phyloP scores from a whole-genome alignment of 2,113 vertebrate species.

The Bubalus kerabau region DNA sequence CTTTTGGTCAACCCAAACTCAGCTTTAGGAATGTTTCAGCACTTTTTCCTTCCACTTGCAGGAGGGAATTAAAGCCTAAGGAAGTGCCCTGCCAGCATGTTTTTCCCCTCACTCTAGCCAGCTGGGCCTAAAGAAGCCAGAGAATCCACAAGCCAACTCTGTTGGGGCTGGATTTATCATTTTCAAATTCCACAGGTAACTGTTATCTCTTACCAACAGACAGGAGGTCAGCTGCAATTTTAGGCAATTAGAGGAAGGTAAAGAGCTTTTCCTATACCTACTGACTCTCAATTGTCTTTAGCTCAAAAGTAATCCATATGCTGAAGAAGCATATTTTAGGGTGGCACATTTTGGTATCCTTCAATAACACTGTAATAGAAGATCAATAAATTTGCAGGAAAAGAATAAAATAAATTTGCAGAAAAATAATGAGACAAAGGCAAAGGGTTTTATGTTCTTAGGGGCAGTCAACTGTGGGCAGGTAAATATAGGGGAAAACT shows the following conservation, averaged over 20 bases:
- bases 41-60: neutral
- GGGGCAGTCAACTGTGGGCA: neutral
- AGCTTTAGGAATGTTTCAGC: neutral
- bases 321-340: neutral
- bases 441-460: neutral
- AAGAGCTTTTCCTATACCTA: neutral
- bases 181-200: neutral
- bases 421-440: neutral
- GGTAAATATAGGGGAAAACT: neutral
- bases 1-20: neutral
- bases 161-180: neutral
- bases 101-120: neutral
- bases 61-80: neutral
- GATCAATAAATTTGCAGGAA: neutral
- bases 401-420: neutral
- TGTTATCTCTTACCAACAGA: neutral
- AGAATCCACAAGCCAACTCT: neutral
- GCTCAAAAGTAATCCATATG: neutral
- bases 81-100: neutral
- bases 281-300: neutral
- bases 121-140: neutral
- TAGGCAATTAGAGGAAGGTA: neutral
- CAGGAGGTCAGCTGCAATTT: neutral
- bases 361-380: neutral
- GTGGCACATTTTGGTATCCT: neutral